Evolutionary conservation across 2,113 vertebrate species (phyloP).

Genomic region (Coreoperca whiteheadi): DNA sequence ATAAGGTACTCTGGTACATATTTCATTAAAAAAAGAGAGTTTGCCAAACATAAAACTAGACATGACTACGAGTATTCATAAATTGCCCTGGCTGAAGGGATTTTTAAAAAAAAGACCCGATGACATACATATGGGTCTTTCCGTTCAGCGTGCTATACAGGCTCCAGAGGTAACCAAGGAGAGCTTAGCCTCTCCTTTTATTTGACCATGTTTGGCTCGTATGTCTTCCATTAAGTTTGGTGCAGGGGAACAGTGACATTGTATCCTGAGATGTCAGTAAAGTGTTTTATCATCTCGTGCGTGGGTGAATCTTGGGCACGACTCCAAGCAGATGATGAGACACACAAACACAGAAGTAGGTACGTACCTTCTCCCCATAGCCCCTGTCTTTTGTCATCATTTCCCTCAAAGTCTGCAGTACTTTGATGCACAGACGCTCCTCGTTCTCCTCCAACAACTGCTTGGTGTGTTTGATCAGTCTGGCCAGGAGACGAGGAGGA

Average conservation of each 20-base stretch:
- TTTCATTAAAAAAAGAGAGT: too few relatives aligned
- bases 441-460: slow-evolving; percentile 98
- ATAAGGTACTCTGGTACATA: not conserved
- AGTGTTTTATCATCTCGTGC: slow-evolving; percentile 8
- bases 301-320: not conserved
- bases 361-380: slow-evolving; percentile 97
- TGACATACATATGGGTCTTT: not conserved
- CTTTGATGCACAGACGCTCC: slow-evolving; percentile 98
- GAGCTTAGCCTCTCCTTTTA: not conserved
- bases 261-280: slow-evolving; percentile 18
- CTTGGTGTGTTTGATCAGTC: slow-evolving; percentile 98
- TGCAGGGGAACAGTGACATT: not conserved
- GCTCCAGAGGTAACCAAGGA: not conserved
- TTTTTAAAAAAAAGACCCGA: not conserved
- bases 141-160: not conserved
- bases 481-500: slow-evolving; percentile 65
- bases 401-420: slow-evolving; percentile 96
- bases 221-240: not conserved
- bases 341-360: slow-evolving; percentile 8
- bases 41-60: not conserved
- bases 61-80: not conserved
- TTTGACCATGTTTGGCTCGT: not conserved
- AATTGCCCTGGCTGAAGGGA: not conserved
- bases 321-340: slow-evolving; percentile 10
- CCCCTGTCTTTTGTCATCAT: slow-evolving; percentile 99